Evolutionary conservation across 1,140 invertebrate genomes (phyloP), one percentile per base, ranked within the genome.

Genomic region (Listronotus bonariensis): DNA sequence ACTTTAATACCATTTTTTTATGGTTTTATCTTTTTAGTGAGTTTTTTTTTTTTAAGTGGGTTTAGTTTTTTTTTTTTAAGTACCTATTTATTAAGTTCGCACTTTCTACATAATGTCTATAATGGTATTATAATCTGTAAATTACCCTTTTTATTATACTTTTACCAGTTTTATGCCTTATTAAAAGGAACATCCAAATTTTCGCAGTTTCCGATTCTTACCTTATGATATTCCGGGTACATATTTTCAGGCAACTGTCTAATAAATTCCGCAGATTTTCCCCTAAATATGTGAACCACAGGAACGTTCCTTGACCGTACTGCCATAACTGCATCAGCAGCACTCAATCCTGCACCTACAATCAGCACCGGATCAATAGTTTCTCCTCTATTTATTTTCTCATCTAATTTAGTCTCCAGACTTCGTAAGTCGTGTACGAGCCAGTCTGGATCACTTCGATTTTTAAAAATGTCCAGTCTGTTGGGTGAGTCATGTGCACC

Each of bases 141-240:
- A n/a, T n/a, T n/a, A n/a, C n/a, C n/a, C n/a, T n/a, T n/a, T n/a
- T n/a, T n/a, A n/a, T n/a, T n/a, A n/a, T n/a, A n/a, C n/a, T n/a
- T n/a, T n/a, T n/a, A n/a, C n/a, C n/a, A n/a, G n/a, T n/a, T n/a
- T n/a, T n/a, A n/a, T n/a, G n/a, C n/a, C n/a, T n/a, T n/a, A n/a
- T n/a, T n/a, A n/a, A n/a, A n/a, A n/a, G n/a, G n/a, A n/a, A n/a
- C n/a, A n/a, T n/a, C n/a, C n/a, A n/a, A n/a, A n/a, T n/a, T n/a
- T n/a, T n/a, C n/a, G n/a, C n/a, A n/a, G n/a, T n/a, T n/a, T n/a
- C n/a, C n/a, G n/a, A 40, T 26, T 65, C 10, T 79, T 69, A 88
- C 84, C 77, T 88, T 86, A 74, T 91, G 89, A 77, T 95, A 96
- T 78, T 96, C 92, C 0, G 93, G 92, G 78, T 95, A 95, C 66